Evolutionary conservation across 2,113 vertebrate species (phyloP).

Genomic region (Poeciliopsis prolifica): DNA sequence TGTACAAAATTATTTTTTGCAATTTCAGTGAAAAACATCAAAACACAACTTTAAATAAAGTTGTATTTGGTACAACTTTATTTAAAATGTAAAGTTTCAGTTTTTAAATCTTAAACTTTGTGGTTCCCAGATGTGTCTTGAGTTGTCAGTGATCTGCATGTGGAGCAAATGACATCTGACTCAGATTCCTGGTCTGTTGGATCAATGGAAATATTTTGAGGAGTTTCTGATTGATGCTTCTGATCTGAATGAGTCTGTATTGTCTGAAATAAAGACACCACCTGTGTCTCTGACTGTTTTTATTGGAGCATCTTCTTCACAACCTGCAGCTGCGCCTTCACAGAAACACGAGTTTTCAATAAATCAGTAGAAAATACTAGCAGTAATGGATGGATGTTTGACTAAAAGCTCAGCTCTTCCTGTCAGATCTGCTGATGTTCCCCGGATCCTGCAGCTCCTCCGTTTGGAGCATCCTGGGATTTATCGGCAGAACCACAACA

Average conservation of each 20-base stretch:
- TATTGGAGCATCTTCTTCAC: neutral
- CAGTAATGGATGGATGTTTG: conserved; percentile 31
- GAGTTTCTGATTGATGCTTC: neutral
- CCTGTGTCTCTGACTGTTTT: neutral
- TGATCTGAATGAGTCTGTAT: neutral
- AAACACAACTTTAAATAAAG: no score
- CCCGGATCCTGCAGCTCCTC: neutral
- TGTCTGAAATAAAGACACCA: neutral
- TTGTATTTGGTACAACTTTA: no score
- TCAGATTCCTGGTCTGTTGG: no score
- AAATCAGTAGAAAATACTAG: conserved; percentile 22
- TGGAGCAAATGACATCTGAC: no score
- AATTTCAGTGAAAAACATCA: no score
- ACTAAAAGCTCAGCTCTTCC: neutral
- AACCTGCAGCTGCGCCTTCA: neutral
- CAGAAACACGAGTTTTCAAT: neutral
- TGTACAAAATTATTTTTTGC: no score
- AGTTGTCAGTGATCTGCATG: no score
- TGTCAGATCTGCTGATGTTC: no score
- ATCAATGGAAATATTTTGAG: no score
- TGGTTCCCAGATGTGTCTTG: no score
- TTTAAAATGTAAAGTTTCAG: no score
- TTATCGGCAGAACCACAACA: neutral
- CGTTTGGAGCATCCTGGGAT: neutral
- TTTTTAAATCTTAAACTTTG: no score